Evolutionary conservation across 2,797 vertebrate species (phyloP), one percentile per base, ranked within the genome.

Genomic region (Melopsittacus undulatus): DNA sequence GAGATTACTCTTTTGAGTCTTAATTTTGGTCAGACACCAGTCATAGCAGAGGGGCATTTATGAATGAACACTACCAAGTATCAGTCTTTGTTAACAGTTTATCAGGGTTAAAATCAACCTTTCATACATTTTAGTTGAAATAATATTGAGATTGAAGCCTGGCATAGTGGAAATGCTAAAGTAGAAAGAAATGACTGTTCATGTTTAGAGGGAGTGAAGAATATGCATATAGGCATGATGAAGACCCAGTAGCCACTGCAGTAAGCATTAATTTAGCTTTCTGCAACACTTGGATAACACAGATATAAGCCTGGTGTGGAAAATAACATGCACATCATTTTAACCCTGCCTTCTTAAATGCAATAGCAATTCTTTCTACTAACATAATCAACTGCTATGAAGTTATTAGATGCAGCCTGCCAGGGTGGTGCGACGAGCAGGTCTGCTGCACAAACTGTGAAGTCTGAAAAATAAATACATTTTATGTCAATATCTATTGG

Each of bases 51-150:
- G 74, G 80, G 70, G 16, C 56, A 40, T 67, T 97, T 94, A n/a
- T 88, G 89, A 96, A 85, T 92, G 68, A 90, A 56, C 91, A 92
- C 36, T 36, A 90, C n/a, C 64, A 52, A 75, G 27, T 56, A 95
- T 96, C 88, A 87, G 18, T 94, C 92, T 93, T 75, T 94, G 83
- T 96, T 90, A 97, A 62, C 40, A 73, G 89, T 68, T 92, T 90
- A 73, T 89, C 92, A 88, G 64, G 48, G 34, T 51, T 73, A 73
- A 69, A 97, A 96, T 52, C 40, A 91, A 89, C 38, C 38, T 27
- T 21, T 87, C 52, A 88, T 5, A 56, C 88, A 94, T 89, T 95
- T 73, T 77, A 92, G 46, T 81, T 94, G 74, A 94, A 97, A 96
- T 92, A 85, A 81, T 68, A 75, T 30, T 94, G 89, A 79, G 86